Evolutionary conservation across 92 coral and sea anemone species (phyloP).

Genomic region (Muricea muricata): DNA sequence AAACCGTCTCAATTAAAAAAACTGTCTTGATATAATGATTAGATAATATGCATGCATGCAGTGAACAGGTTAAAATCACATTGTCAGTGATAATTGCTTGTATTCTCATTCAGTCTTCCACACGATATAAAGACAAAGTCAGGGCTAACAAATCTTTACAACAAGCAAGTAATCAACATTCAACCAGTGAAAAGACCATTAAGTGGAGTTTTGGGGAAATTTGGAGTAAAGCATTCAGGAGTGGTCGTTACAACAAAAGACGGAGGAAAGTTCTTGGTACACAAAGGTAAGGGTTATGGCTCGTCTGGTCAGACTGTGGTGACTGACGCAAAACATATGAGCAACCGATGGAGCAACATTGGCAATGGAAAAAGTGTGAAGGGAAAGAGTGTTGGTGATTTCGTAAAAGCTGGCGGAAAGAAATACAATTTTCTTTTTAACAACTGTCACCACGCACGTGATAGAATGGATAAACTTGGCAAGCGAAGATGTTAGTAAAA

Average conservation of each 20-base stretch:
- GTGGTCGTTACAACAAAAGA: neutral
- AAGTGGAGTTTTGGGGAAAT: too few species aligned
- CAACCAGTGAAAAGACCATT: slow-evolving; percentile 4
- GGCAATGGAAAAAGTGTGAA: neutral
- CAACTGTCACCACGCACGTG: slow-evolving; percentile 28
- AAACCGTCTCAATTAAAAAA: too few species aligned
- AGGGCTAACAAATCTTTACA: neutral
- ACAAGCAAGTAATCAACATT: neutral
- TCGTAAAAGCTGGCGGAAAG: slow-evolving; percentile 26
- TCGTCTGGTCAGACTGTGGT: slow-evolving; percentile 42
- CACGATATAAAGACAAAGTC: slow-evolving; percentile 1
- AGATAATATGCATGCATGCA: too few species aligned
- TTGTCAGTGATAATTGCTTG: too few species aligned
- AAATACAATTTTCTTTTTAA: neutral
- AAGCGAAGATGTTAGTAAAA: neutral
- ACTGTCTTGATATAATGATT: too few species aligned
- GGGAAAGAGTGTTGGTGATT: slow-evolving; percentile 18
- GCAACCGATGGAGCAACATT: slow-evolving; percentile 12
- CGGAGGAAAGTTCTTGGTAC: slow-evolving; percentile 38
- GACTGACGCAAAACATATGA: slow-evolving; percentile 32
- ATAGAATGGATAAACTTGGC: neutral
- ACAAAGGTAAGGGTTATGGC: slow-evolving; percentile 27
- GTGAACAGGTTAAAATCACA: too few species aligned
- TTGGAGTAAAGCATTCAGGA: neutral
- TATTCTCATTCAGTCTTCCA: too few species aligned